phyloP scores from a whole-genome alignment of 2,888 invertebrate species.

The Neria commutata region DNA sequence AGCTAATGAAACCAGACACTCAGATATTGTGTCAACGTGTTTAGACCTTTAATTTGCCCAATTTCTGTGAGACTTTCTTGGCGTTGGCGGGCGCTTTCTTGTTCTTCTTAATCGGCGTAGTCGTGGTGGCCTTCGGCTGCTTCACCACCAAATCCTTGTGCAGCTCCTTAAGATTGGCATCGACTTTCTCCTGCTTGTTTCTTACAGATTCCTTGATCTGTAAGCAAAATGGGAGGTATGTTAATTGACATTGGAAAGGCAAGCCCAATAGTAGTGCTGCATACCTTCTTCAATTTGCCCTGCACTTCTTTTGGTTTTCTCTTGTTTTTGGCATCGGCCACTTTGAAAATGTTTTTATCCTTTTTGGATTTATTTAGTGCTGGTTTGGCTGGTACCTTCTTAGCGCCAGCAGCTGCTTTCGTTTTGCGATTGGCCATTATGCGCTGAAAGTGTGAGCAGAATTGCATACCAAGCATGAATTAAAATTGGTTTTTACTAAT shows the following conservation, averaged over 20 bases:
- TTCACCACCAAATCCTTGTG: slow-evolving; percentile 61
- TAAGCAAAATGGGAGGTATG: neutral
- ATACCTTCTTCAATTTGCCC: slow-evolving; percentile 59
- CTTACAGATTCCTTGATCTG: slow-evolving; percentile 59
- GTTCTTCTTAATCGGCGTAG: slow-evolving; percentile 41
- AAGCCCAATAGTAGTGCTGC: neutral
- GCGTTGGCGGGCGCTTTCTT: slow-evolving; percentile 51
- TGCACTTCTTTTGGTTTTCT: slow-evolving; percentile 61
- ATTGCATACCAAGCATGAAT: no score
- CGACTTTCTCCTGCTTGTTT: slow-evolving; percentile 56
- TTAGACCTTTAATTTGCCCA: slow-evolving; percentile 56
- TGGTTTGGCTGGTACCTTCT: slow-evolving; percentile 30
- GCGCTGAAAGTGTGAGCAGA: neutral
- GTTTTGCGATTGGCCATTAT: slow-evolving; percentile 56
- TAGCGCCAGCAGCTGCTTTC: slow-evolving; percentile 34
- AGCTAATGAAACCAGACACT: no score
- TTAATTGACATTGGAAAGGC: neutral
- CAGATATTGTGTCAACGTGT: neutral
- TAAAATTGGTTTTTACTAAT: neutral
- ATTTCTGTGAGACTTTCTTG: slow-evolving; percentile 49
- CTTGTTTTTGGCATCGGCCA: slow-evolving; percentile 47
- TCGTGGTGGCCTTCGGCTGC: slow-evolving; percentile 43
- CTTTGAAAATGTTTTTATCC: slow-evolving; percentile 59
- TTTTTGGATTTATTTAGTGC: slow-evolving; percentile 52
- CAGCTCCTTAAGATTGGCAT: slow-evolving; percentile 55